Conservation (phyloP, 2,888 invertebrate species). For the Conchocele bisecta region DNA sequence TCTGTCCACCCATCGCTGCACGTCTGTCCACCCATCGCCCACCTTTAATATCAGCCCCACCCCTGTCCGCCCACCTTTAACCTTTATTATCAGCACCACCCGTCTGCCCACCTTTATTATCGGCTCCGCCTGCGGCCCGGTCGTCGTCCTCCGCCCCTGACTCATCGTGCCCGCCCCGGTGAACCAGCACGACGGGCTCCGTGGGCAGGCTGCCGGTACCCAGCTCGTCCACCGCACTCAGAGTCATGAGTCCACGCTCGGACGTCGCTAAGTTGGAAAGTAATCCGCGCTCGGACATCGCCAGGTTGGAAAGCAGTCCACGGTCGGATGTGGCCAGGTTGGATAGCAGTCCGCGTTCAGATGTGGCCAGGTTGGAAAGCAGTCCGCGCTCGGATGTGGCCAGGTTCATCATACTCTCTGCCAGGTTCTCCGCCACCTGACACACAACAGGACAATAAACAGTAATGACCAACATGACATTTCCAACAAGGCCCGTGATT, state of each 20-base stretch:
- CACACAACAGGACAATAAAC: slow-evolving; percentile 31
- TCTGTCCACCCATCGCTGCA: no score
- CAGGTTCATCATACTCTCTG: slow-evolving; percentile 90
- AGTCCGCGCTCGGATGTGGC: slow-evolving; percentile 83
- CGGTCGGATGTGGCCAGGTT: slow-evolving; percentile 85
- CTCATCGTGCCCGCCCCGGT: neutral
- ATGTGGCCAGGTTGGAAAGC: slow-evolving; percentile 85
- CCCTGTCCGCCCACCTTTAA: no score
- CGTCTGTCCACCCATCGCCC: neutral
- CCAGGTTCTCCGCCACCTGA: slow-evolving; percentile 94
- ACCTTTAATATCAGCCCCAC: neutral
- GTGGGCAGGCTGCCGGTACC: slow-evolving; percentile 53
- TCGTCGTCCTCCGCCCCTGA: slow-evolving; percentile 6
- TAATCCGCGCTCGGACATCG: slow-evolving; percentile 82
- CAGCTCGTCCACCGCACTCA: slow-evolving; percentile 64
- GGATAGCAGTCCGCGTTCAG: slow-evolving; percentile 71
- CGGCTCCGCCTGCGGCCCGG: neutral
- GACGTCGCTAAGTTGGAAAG: slow-evolving; percentile 86
- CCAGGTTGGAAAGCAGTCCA: slow-evolving; percentile 83
- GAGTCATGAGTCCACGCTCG: slow-evolving; percentile 67
- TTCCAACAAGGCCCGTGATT: no score
- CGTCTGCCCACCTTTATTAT: slow-evolving; percentile 1
- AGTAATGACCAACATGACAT: no score
- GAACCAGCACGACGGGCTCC: slow-evolving; percentile 64
- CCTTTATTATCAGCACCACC: no score